These are phyloP conservation scores for Isichthys henryi DNA, from an alignment of 2,113 vertebrate species.

Conservation along the genomic window DNA sequence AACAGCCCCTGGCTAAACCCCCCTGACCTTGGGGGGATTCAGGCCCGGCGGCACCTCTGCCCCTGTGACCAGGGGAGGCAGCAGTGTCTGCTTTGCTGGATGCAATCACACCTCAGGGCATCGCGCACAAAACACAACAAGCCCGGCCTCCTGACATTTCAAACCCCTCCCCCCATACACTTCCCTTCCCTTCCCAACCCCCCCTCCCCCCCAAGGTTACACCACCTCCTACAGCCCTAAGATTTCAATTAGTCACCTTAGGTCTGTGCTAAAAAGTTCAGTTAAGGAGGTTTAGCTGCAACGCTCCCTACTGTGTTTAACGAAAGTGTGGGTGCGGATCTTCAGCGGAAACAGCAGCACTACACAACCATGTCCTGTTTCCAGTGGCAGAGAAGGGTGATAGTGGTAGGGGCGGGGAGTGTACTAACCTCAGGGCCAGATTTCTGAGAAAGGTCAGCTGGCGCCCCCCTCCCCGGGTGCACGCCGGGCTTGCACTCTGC, in stretches of 20 bases:
- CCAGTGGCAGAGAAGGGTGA: conserved; percentile 14
- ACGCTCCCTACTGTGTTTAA: background rate
- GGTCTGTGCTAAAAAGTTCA: background rate
- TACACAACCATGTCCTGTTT: conserved; percentile 1
- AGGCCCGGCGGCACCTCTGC: background rate
- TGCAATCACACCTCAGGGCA: background rate
- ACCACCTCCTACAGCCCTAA: background rate
- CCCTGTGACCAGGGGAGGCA: background rate
- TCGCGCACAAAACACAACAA: too few relatives aligned
- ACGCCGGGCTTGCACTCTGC: conserved; percentile 16
- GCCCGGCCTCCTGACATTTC: background rate
- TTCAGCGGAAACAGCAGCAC: background rate
- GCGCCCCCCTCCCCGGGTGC: conserved; percentile 29
- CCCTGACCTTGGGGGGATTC: conserved; percentile 70
- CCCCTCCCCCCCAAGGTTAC: background rate
- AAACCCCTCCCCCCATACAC: too few relatives aligned
- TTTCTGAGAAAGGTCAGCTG: conserved; percentile 26
- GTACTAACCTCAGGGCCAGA: conserved; percentile 49
- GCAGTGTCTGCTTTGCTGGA: background rate
- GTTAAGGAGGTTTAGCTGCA: background rate
- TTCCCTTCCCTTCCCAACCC: background rate
- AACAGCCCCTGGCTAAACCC: conserved; percentile 69
- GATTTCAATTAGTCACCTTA: background rate
- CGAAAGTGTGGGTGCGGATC: background rate
- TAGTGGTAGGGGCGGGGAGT: conserved; percentile 16